Evolutionary conservation across 2,797 vertebrate genomes (phyloP).

Genomic region (Schizopygopsis malacanthus): DNA sequence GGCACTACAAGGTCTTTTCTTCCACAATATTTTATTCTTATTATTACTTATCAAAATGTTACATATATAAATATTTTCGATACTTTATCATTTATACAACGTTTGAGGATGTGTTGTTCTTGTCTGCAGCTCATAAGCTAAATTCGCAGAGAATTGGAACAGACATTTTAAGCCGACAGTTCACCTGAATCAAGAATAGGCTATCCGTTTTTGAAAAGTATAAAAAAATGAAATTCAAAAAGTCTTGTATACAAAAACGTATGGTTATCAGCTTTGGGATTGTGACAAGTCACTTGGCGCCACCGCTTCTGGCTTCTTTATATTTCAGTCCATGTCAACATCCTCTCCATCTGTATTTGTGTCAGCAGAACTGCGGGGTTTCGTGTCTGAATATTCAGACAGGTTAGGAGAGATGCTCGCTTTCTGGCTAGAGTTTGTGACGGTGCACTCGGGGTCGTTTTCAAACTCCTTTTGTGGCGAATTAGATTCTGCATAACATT

Average conservation of each 20-base stretch:
- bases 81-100: slow-evolving; percentile 86
- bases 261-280: slow-evolving; percentile 80
- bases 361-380: slow-evolving; percentile 71
- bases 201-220: slow-evolving; percentile 70
- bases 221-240: slow-evolving; percentile 70
- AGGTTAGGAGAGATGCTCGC: slow-evolving; percentile 75
- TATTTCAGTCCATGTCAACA: slow-evolving; percentile 86
- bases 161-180: slow-evolving; percentile 40
- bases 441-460: slow-evolving; percentile 65
- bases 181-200: slow-evolving; percentile 81
- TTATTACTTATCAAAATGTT: slow-evolving; percentile 99
- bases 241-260: slow-evolving; percentile 78
- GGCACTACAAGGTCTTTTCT: slow-evolving; percentile 31
- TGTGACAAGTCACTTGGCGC: slow-evolving; percentile 61
- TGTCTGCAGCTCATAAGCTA: slow-evolving; percentile 58
- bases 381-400: slow-evolving; percentile 72
- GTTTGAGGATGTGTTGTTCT: slow-evolving; percentile 82
- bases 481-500: slow-evolving; percentile 61
- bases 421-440: slow-evolving; percentile 70
- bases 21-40: slow-evolving; percentile 73
- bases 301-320: background rate
- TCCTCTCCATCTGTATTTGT: slow-evolving; percentile 84
- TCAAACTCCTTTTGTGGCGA: slow-evolving; percentile 62
- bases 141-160: slow-evolving; percentile 63
- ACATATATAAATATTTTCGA: slow-evolving; percentile 99